Conservation (phyloP, 2,797 vertebrate genomes). For the Liasis olivaceus region DNA sequence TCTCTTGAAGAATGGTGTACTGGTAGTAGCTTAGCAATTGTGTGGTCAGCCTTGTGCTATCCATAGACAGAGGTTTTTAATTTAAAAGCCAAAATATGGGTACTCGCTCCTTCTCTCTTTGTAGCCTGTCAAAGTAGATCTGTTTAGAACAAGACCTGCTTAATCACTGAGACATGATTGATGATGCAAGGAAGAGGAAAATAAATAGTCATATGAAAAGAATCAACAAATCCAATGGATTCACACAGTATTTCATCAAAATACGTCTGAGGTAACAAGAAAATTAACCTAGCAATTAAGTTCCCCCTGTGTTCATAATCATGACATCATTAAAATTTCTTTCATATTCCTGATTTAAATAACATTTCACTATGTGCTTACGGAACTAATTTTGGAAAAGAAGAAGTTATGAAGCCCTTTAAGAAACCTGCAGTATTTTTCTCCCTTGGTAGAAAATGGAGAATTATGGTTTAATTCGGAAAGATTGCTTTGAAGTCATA, state of each 20-base stretch:
- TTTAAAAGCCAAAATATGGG: background rate
- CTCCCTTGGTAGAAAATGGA: background rate
- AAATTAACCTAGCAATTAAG: conserved; percentile 40
- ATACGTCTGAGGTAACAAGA: conserved; percentile 25
- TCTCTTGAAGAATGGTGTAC: background rate
- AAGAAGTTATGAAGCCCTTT: background rate
- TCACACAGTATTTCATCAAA: conserved; percentile 21
- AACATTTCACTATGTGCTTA: conserved; percentile 1
- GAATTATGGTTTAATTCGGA: background rate
- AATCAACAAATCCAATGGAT: background rate
- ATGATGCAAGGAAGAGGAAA: background rate
- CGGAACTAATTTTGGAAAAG: background rate
- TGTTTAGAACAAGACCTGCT: background rate
- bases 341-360: conserved; percentile 6
- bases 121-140: background rate
- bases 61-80: background rate
- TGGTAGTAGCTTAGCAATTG: background rate
- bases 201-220: conserved; percentile 19
- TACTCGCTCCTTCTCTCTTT: background rate
- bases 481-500: background rate
- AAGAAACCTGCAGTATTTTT: background rate
- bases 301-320: conserved; percentile 14
- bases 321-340: conserved; percentile 23
- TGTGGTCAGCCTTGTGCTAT: background rate
- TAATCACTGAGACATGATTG: conserved; percentile 4